phyloP scores from a whole-genome alignment of 2,888 invertebrate genomes.

The Cartodere bifasciata region DNA sequence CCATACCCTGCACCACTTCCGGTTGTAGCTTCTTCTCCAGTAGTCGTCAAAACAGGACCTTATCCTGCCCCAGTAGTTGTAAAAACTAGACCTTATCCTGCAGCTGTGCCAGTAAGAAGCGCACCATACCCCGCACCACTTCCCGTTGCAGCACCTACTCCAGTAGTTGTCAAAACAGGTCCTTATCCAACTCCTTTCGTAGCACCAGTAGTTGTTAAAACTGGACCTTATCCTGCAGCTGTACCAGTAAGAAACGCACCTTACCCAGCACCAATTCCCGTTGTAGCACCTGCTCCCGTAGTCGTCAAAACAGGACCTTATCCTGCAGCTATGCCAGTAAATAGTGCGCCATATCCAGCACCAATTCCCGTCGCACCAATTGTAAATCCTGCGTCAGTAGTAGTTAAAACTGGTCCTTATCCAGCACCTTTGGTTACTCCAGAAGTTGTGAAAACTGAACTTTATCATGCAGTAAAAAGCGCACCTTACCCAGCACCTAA shows the following conservation, averaged over 20 bases:
- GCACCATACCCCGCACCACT: constrained; percentile 6
- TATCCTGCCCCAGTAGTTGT: constrained; percentile 6
- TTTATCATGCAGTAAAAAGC: constrained; percentile 10
- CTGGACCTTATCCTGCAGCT: constrained; percentile 9
- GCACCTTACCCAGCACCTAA: neutral
- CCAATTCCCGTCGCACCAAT: constrained; percentile 1
- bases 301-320: constrained; percentile 5
- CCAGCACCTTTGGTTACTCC: constrained; percentile 4
- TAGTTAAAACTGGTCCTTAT: constrained; percentile 4
- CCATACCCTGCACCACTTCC: neutral
- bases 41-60: constrained; percentile 3
- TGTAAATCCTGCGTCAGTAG: constrained; percentile 9
- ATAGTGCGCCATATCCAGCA: neutral
- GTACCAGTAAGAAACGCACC: constrained; percentile 4
- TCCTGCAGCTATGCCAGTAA: constrained; percentile 4
- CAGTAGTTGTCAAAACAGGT: constrained; percentile 4
- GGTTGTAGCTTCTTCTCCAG: too few species aligned
- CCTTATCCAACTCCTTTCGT: constrained; percentile 5
- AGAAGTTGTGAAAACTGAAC: constrained; percentile 6
- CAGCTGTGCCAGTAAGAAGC: constrained; percentile 4
- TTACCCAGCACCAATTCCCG: constrained; percentile 4
- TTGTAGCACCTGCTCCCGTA: constrained; percentile 9
- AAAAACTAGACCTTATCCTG: neutral
- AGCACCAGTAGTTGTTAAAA: constrained; percentile 3
- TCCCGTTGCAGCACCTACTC: constrained; percentile 10